phyloP scores from a whole-genome alignment of 2,888 invertebrate genomes.

The Drosophila neonasuta region DNA sequence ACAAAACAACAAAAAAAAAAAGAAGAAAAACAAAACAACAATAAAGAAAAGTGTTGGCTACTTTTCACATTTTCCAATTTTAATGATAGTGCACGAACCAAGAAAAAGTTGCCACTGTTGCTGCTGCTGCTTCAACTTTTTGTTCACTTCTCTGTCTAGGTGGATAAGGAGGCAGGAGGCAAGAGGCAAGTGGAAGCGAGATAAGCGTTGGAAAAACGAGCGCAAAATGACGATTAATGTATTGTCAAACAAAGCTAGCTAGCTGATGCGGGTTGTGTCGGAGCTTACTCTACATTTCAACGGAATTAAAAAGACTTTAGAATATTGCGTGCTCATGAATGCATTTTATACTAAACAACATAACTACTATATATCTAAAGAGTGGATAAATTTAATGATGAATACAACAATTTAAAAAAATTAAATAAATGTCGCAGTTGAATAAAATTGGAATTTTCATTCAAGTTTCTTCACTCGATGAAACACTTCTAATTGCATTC shows the following conservation, averaged over 20 bases:
- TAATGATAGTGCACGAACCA: slow-evolving; percentile 68
- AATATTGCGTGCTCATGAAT: background rate
- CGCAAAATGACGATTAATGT: slow-evolving; percentile 59
- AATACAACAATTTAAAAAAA: too few species aligned
- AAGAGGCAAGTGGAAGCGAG: slow-evolving; percentile 1
- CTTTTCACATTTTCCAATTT: slow-evolving; percentile 62
- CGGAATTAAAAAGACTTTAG: background rate
- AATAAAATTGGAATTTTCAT: too few species aligned
- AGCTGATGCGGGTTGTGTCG: background rate
- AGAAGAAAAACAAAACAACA: slow-evolving; percentile 20
- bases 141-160: slow-evolving; percentile 11
- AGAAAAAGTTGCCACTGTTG: slow-evolving; percentile 5
- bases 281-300: background rate
- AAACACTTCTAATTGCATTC: too few species aligned
- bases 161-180: background rate
- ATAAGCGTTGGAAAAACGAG: slow-evolving; percentile 58
- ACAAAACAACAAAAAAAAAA: too few species aligned
- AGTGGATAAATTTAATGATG: too few species aligned
- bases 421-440: too few species aligned
- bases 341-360: background rate
- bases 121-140: background rate
- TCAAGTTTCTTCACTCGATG: too few species aligned
- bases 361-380: too few species aligned
- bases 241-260: slow-evolving; percentile 11
- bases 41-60: slow-evolving; percentile 41